These are phyloP conservation scores for Cydia amplana DNA, from an alignment of 1,140 invertebrate species.

Conservation along the genomic window DNA sequence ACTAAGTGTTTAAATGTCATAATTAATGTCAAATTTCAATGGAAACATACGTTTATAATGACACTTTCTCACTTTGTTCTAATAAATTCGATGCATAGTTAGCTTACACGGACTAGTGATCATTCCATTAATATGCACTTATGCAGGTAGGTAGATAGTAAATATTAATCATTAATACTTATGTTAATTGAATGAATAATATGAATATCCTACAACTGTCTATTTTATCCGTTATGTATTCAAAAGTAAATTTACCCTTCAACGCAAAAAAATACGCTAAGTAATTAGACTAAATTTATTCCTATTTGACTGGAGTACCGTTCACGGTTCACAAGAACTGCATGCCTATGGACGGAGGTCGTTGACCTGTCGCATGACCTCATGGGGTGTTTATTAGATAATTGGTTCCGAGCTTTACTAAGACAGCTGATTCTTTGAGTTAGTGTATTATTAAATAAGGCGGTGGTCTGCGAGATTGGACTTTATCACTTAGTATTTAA, in stretches of 20 bases:
- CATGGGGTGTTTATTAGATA: constrained; percentile 37
- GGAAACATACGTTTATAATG: too few relatives aligned
- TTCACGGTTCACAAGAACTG: not conserved
- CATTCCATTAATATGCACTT: too few relatives aligned
- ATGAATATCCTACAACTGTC: not conserved
- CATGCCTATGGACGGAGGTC: not conserved
- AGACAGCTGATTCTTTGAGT: constrained; percentile 8
- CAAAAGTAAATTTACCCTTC: too few relatives aligned
- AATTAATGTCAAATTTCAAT: too few relatives aligned
- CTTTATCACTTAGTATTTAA: not conserved
- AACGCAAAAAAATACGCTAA: too few relatives aligned
- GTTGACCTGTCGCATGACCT: constrained; percentile 14
- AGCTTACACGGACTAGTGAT: too few relatives aligned
- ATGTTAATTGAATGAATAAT: not conserved
- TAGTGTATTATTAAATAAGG: not conserved
- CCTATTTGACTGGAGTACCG: constrained; percentile 3
- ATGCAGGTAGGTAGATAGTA: too few relatives aligned
- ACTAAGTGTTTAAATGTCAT: too few relatives aligned
- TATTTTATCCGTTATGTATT: not conserved
- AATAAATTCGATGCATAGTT: too few relatives aligned
- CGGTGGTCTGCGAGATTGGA: not conserved
- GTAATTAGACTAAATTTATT: not conserved
- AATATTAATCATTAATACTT: too few relatives aligned
- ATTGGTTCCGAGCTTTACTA: constrained; percentile 23
- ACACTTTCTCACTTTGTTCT: too few relatives aligned